A percentile compares a stretch with the other conserved stretches of the same genome.
phyloP scores from a whole-genome alignment of 2,113 vertebrate species.

The Amphiprion ocellaris region DNA sequence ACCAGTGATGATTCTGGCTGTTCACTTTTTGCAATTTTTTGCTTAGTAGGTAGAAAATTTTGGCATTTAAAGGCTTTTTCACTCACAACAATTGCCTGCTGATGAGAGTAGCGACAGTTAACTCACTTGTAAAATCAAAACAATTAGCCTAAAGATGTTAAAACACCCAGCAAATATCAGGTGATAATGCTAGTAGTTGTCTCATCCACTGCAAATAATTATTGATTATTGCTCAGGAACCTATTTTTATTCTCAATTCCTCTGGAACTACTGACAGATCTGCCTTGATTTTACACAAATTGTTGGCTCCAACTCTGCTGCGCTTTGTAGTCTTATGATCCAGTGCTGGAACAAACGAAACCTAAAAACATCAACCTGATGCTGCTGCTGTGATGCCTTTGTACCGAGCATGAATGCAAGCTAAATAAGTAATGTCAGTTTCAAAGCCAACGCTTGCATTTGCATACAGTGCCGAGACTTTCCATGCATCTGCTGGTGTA shows the following conservation, averaged over 20 bases:
- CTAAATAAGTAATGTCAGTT: conserved; percentile 64
- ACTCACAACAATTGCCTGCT: no score
- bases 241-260: conserved; percentile 22
- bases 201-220: neutral
- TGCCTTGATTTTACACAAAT: conserved; percentile 19
- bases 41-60: no score
- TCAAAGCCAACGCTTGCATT: conserved; percentile 60
- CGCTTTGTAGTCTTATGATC: conserved; percentile 42
- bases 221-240: conserved; percentile 1
- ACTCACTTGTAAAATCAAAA: no score
- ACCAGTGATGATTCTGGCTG: no score
- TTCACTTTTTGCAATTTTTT: no score
- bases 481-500: neutral
- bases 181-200: neutral
- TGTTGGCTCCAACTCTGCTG: conserved; percentile 19
- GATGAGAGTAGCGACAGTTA: no score
- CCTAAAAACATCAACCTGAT: conserved; percentile 60
- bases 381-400: conserved; percentile 44
- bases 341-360: conserved; percentile 46
- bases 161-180: neutral
- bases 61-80: no score
- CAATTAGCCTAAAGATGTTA: no score
- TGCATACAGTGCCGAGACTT: conserved; percentile 18
- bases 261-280: conserved; percentile 15
- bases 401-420: conserved; percentile 51